Evolutionary conservation across 2,113 vertebrate genomes (phyloP), one percentile per base, ranked within the genome.

Genomic region (Phalacrocorax brasilianus): DNA sequence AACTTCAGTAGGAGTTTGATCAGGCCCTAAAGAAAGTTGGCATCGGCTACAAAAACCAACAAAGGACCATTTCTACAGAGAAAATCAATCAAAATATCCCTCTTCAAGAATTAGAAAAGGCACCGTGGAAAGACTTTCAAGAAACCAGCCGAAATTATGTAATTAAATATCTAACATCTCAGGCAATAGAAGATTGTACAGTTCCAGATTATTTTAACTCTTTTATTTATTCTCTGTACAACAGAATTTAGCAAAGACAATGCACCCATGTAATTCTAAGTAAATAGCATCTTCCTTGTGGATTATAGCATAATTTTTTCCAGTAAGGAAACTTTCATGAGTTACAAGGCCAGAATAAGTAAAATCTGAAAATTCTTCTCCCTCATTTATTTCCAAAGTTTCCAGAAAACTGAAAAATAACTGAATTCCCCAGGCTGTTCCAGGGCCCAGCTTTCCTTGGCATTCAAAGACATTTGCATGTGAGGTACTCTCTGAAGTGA

Each of bases 161-260:
- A 85, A 56, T 75, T 80, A 88, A 81, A 75, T 38, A 58, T n/a
- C 47, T 80, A 65, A 52, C 21, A 42, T 59, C 24, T 91, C 45
- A 89, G 49, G 42, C 32, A 42, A 44, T 10, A 81, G 40, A 80
- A 35, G 23, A 85, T 88, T 91, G 72, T 72, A 38, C 11, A 76
- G 53, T 81, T 66, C 18, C 65, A 66, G 42, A 44, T 92, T 82
- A 77, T 88, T 94, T 96, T 76, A 44, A 66, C 53, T 90, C n/a
- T 93, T 96, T 97, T 94, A 88, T 92, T 89, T 89, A 72, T 89
- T 91, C 72, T 96, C 81, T 68, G 30, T 65, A 52, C 55, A 92
- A 77, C 11, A 40, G 71, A 88, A 88, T 56, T 90, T 63, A 85
- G 6, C 9, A 27, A 89, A 92, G 33, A 38, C 30, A 20, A 72